Percentiles rank a stretch among this genome's conserved stretches.
Evolutionary conservation across 2,888 invertebrate species (phyloP).

Genomic region (Patella depressa): DNA sequence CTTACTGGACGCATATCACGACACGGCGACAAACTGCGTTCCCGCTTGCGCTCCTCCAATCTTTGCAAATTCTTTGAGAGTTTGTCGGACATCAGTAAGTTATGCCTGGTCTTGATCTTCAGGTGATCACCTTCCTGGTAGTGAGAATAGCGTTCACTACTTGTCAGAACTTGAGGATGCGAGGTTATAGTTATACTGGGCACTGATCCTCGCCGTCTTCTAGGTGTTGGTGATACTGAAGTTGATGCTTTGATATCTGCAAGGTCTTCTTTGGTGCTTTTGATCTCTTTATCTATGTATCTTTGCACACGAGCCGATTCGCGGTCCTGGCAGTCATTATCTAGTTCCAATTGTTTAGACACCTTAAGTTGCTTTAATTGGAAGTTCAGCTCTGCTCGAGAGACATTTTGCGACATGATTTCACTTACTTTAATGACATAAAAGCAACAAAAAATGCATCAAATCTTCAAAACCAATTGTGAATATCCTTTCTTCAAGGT

Average conservation of each 20-base stretch:
- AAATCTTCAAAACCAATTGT: too few species aligned
- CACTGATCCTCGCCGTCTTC: not conserved
- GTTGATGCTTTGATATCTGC: not conserved
- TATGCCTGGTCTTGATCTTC: conserved; percentile 2
- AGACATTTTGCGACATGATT: not conserved
- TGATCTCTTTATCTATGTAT: conserved; percentile 8
- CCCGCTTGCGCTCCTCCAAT: not conserved
- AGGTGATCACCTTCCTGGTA: conserved; percentile 5
- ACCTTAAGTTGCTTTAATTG: not conserved
- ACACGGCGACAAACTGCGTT: conserved; percentile 6
- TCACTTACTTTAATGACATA: not conserved
- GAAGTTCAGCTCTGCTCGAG: not conserved
- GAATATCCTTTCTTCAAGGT: too few species aligned
- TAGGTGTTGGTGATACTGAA: not conserved
- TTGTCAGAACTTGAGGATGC: not conserved
- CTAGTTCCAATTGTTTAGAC: not conserved
- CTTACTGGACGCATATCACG: not conserved
- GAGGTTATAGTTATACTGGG: not conserved
- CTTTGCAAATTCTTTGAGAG: not conserved
- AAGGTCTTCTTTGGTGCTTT: not conserved
- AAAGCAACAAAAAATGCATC: too few species aligned
- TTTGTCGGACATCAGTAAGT: not conserved
- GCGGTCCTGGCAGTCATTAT: not conserved
- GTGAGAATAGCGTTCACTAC: not conserved
- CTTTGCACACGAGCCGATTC: not conserved